Evolutionary conservation across 2,888 invertebrate genomes (phyloP).

Genomic region (Volucella inanis): DNA sequence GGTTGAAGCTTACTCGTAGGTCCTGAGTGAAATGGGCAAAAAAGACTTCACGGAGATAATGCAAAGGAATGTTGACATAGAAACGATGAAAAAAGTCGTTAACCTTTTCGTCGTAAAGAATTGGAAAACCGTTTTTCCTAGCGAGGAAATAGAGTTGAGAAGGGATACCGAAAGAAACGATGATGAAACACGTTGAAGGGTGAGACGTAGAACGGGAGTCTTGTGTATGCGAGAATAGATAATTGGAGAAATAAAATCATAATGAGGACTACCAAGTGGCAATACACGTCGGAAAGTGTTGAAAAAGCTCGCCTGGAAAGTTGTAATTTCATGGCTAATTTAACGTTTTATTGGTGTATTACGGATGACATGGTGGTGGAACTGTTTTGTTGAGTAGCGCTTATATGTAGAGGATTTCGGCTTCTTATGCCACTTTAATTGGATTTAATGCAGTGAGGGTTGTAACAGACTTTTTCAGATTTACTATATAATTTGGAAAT

Average conservation of each 20-base stretch:
- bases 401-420: neutral
- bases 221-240: slow-evolving; percentile 2
- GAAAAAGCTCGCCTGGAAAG: neutral
- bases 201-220: neutral
- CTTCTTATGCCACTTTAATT: slow-evolving; percentile 3
- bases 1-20: neutral
- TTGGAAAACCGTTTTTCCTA: neutral
- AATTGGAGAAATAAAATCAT: slow-evolving; percentile 25
- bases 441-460: slow-evolving; percentile 5
- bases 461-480: neutral
- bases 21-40: slow-evolving; percentile 19
- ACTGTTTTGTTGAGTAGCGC: neutral
- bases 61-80: slow-evolving; percentile 17
- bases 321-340: slow-evolving; percentile 4
- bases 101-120: slow-evolving; percentile 8
- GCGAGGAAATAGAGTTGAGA: neutral
- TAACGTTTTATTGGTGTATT: slow-evolving; percentile 3
- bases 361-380: neutral
- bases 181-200: neutral
- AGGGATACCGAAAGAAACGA: neutral
- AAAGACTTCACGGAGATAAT: slow-evolving; percentile 10
- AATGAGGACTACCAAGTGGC: slow-evolving; percentile 9
- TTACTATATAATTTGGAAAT: neutral
- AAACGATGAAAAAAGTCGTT: slow-evolving; percentile 28
- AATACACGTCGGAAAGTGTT: neutral